Conservation (phyloP, 30 jellyfish, hydroid and myxozoan genomes). For the Hydractinia symbiolongicarpus region DNA sequence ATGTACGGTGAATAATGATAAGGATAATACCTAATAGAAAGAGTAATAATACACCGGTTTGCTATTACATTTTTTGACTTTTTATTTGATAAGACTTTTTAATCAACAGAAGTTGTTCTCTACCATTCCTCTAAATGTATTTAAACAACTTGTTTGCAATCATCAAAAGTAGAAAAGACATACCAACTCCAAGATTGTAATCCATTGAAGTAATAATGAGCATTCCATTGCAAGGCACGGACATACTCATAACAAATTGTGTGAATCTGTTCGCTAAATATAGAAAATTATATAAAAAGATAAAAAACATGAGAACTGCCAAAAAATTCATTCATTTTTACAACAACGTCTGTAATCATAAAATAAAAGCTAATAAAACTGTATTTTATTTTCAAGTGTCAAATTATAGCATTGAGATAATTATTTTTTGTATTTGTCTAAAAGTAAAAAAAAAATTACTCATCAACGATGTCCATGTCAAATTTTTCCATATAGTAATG, state of each 20-base stretch:
- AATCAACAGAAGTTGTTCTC: background rate
- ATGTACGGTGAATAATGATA: constrained; percentile 90
- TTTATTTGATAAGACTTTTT: too few relatives aligned
- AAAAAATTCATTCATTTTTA: background rate
- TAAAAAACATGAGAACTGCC: background rate
- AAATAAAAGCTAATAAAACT: background rate
- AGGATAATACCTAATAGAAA: constrained; percentile 75
- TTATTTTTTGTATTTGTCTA: too few relatives aligned
- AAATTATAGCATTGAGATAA: too few relatives aligned
- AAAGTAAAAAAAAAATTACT: constrained; percentile 33
- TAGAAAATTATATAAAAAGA: background rate
- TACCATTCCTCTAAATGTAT: background rate
- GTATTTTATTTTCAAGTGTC: too few relatives aligned
- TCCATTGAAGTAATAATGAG: constrained; percentile 93
- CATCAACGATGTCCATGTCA: constrained; percentile 56
- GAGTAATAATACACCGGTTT: background rate
- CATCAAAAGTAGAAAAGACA: background rate
- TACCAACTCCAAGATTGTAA: constrained; percentile 99
- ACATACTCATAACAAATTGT: constrained; percentile 60
- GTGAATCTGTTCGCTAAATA: constrained; percentile 20
- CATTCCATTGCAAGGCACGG: constrained; percentile 85
- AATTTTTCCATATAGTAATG: constrained; percentile 79
- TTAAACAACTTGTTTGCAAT: constrained; percentile 5
- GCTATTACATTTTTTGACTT: background rate
- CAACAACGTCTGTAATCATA: background rate